Base-by-base conservation (phyloP, 2,888 invertebrate genomes). In the Drosophila algonquin region DNA sequence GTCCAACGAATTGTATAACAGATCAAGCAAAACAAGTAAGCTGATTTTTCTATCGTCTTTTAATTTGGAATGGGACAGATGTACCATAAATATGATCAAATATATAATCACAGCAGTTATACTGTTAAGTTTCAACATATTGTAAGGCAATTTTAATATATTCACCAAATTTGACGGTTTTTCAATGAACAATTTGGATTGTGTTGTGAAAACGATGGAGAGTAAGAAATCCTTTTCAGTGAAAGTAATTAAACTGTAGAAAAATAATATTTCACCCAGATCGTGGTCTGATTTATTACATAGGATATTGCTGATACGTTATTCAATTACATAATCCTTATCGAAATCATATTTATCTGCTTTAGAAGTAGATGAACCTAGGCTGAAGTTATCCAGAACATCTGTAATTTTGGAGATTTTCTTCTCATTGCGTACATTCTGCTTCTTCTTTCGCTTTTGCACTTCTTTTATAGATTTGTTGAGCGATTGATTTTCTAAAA, bases 321-420 rank as follows among this genome's bases (percentile, higher is more conserved):
- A 90, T 72, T 90, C 85, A 73, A 91, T 86, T 58, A 82, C 75
- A 78, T 90, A 92, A 64, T 92, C 91, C 61, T 89, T 63, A 68
- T 92, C 90, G 57, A 92, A 92, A 65, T 91, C 90, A 73, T 92
- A 92, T 80, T 91, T 90, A 52, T 91, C 90, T 24, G 89, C 77
- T 51, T 60, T 77, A 6, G 82, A 73, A 3, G 77, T n/a, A 6
- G 40, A n/a, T 40, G 40, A 68, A 21, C 71, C 68, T 35, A 91
- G 57, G 44, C 81, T 85, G 70, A 92, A 92, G 82, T 93, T 94
- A 88, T 95, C 95, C 61, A 96, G 90, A 24, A 95, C 94, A 61
- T 93, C 94, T 0, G 95, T 94, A 70, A 96, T 92, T 73, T 94
- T 93, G 0, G 93, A 90, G 0, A 96, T 94, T 77, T 94, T 93